phyloP scores from a whole-genome alignment of 2,113 vertebrate genomes.

The Strix aluco region DNA sequence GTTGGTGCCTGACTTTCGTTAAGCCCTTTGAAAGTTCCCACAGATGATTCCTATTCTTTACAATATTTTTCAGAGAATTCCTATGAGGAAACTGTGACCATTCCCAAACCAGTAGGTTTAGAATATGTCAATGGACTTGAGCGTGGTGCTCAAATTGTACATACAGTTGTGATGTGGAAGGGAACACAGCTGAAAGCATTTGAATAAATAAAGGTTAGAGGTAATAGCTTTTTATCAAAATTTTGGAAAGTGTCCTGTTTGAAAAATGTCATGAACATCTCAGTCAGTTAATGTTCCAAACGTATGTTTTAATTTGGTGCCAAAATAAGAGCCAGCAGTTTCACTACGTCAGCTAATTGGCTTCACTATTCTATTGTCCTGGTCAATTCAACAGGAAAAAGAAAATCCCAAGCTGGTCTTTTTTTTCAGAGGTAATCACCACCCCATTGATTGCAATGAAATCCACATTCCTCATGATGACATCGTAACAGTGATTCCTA shows the following conservation, averaged over 20 bases:
- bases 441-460: neutral
- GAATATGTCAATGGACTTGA: neutral
- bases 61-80: neutral
- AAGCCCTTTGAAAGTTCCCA: neutral
- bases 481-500: neutral
- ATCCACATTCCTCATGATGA: neutral
- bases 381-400: neutral
- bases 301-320: neutral
- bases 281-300: neutral
- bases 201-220: neutral
- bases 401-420: neutral
- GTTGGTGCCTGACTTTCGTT: neutral
- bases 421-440: neutral
- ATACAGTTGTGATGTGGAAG: neutral
- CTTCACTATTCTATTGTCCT: neutral
- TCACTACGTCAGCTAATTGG: neutral
- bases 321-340: neutral
- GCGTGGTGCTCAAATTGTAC: fast-evolving
- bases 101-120: neutral
- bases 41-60: neutral
- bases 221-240: neutral
- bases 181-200: neutral
- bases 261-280: neutral
- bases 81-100: neutral
- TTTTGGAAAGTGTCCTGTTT: neutral